phyloP scores from a whole-genome alignment of 2,113 vertebrate genomes.

The Pomatostomus ruficeps region DNA sequence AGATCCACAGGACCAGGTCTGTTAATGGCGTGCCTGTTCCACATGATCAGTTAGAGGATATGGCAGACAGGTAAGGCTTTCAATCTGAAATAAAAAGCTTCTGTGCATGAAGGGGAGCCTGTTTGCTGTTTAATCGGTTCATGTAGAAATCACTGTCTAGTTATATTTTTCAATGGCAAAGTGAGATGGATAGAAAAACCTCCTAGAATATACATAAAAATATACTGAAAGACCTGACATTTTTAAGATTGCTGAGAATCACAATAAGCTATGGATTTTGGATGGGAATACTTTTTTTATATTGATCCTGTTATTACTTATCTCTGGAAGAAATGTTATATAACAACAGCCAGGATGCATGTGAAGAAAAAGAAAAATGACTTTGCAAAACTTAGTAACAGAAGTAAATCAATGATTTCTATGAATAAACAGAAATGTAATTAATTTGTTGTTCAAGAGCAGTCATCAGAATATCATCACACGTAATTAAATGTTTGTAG shows the following conservation, averaged over 20 bases:
- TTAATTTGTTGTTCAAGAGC: not conserved
- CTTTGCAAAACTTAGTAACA: conserved; percentile 60
- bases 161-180: not conserved
- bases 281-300: conserved; percentile 4
- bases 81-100: not conserved
- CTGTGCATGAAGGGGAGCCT: not conserved
- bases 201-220: not conserved
- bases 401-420: not conserved
- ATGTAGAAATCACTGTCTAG: not conserved
- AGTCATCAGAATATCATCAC: not conserved
- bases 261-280: not conserved
- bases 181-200: not conserved
- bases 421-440: conserved; percentile 1
- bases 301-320: conserved; percentile 51
- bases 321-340: conserved; percentile 62
- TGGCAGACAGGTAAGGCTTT: conserved; percentile 88
- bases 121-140: not conserved
- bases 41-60: conserved; percentile 92
- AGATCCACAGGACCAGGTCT: conserved; percentile 89
- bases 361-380: conserved; percentile 52
- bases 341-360: conserved; percentile 62
- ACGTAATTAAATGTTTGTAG: not conserved
- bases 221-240: not conserved
- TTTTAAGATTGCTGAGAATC: not conserved
- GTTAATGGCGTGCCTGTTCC: conserved; percentile 95